Conservation (phyloP, 2,797 vertebrate species). For the Centroberyx gerrardi region DNA sequence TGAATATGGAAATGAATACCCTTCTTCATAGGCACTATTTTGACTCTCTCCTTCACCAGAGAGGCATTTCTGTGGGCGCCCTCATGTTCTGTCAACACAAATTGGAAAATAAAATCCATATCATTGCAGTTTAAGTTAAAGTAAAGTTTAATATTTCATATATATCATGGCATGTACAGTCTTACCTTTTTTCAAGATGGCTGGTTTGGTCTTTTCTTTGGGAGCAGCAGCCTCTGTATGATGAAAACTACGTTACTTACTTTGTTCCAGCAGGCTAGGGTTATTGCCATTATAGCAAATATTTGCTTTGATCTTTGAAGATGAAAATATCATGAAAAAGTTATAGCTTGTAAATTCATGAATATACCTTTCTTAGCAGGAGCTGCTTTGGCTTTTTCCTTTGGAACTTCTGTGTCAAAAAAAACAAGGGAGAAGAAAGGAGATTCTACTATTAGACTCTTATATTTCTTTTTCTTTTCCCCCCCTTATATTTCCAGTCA, state of each 20-base stretch:
- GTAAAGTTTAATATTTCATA: conserved; percentile 1
- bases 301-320: background rate
- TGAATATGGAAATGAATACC: conserved; percentile 38
- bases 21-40: conserved; percentile 68
- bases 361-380: conserved; percentile 66
- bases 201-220: conserved; percentile 67
- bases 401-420: conserved; percentile 50
- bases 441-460: background rate
- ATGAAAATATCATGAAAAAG: background rate
- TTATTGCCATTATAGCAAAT: background rate
- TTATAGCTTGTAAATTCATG: background rate
- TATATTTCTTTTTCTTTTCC: too few species aligned
- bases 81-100: conserved; percentile 45
- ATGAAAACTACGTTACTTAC: conserved; percentile 23
- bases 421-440: conserved; percentile 5
- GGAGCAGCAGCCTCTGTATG: conserved; percentile 54
- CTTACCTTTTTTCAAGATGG: conserved; percentile 66
- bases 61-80: conserved; percentile 53
- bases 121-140: background rate
- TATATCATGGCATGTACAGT: background rate
- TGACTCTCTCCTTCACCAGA: conserved; percentile 62
- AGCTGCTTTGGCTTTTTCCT: conserved; percentile 60
- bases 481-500: background rate
- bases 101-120: background rate
- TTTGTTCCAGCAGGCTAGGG: background rate